Percentiles rank a stretch among this genome's conserved stretches.
Evolutionary conservation across 1,140 invertebrate species (phyloP).

Genomic region (Drosophila azteca): DNA sequence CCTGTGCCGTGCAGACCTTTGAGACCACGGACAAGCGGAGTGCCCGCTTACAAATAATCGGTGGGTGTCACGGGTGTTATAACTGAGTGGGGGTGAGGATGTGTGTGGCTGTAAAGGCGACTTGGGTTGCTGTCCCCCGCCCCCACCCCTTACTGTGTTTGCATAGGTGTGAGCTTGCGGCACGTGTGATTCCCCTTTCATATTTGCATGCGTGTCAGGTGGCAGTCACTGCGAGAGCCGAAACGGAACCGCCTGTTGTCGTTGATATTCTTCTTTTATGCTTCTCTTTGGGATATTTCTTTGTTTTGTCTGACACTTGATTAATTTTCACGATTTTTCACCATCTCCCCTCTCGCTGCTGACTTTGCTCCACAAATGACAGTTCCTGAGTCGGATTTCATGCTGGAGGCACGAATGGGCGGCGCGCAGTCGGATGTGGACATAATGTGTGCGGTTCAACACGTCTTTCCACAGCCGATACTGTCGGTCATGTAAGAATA

Average conservation of each 20-base stretch:
- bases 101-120: neutral
- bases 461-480: conserved; percentile 79
- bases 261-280: conserved; percentile 51
- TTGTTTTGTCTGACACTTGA: conserved; percentile 82
- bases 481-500: conserved; percentile 80
- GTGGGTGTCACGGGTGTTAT: conserved; percentile 48
- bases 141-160: conserved; percentile 25
- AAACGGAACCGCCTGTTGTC: conserved; percentile 62
- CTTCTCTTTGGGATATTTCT: conserved; percentile 52
- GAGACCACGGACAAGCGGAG: conserved; percentile 83
- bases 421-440: conserved; percentile 71
- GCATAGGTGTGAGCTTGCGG: conserved; percentile 60
- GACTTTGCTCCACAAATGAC: conserved; percentile 9
- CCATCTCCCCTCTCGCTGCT: neutral
- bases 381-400: conserved; percentile 83
- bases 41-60: conserved; percentile 83
- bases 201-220: conserved; percentile 81
- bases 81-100: conserved; percentile 22
- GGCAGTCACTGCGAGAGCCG: conserved; percentile 72
- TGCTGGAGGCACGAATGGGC: conserved; percentile 79
- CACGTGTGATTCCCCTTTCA: conserved; percentile 70
- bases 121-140: neutral
- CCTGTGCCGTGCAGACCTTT: conserved; percentile 83
- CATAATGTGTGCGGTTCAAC: conserved; percentile 80
- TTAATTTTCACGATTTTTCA: conserved; percentile 76